Evolutionary conservation across 2,888 invertebrate genomes (phyloP), one percentile per base, ranked within the genome.

Genomic region (Coelopa pilipes): DNA sequence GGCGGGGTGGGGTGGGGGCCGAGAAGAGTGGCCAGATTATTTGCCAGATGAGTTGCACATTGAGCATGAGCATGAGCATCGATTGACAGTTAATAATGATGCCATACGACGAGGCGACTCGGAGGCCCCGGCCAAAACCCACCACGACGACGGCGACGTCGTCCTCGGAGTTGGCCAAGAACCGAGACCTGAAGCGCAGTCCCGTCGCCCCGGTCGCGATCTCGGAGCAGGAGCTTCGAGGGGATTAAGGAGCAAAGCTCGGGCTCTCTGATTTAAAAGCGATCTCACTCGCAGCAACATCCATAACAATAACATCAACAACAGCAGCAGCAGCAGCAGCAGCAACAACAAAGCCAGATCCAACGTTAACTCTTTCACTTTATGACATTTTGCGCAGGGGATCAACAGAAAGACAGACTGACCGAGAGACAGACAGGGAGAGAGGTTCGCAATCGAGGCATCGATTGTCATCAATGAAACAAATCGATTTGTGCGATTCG

Each of bases 381-480:
- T 85, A 85, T 84, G 85, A 85, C 83, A 85, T 83, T 85, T 83
- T 79, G 83, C 84, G 34, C 7, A 63, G n/a, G 68, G 17, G 68
- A 59, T 12, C 13, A 34, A 45, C 57, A 34, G 13, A 62, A 10
- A 45, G 45, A 1, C 24, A 62, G 10, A 15, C 34, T 34, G 11
- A 66, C 10, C 46, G 17, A 49, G 19, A 46, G 46, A 47, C 50
- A 66, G 15, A 2, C 21, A 24, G n/a, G 15, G n/a, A 24, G 24
- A 21, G 21, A 50, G 49, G n/a, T 21, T 24, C 17, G 68, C 19
- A 68, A 34, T 55, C n/a, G 19, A 62, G 34, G 53, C 79, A 83
- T 76, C 80, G 80, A 85, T 81, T 83, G 84, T 85, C 85, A 85
- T 85, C 85, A 85, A 85, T 83, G 85, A 82, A 83, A 85, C 85